Evolutionary conservation across 2,113 vertebrate genomes (phyloP), one percentile per base, ranked within the genome.

Genomic region (Corythaeola cristata): DNA sequence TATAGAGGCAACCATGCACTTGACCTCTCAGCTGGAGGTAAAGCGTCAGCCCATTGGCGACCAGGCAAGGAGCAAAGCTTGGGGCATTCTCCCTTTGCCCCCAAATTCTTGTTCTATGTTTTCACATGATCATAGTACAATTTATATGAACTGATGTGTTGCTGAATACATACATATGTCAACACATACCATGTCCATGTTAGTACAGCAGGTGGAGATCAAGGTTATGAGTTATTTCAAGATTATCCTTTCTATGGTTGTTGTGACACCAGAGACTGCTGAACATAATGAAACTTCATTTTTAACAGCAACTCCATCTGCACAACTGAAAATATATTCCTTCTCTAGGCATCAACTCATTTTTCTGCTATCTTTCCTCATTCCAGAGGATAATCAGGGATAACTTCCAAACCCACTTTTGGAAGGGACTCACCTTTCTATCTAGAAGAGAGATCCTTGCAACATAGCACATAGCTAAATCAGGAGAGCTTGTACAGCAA

Each of bases 1-100:
- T 73, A 45, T 19, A 44, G 23, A 63, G 63, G 24, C 5, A 4
- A 33, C 35, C 30, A 37, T 9, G 0, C 41, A 11, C 63, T 92
- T 84, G 88, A 97, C 93, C 89, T 95, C 79, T 75, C 62, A 53
- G 68, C 53, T 66, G 32, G 63, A 84, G 73, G 83, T 83, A 76
- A 90, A 90, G 60, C 20, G 26, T 15, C 39, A 24, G 76, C 56
- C 74, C 26, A 2, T 50, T 63, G 90, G 74, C 33, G 24, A 67
- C 9, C 14, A 52, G 35, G 41, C 67, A 77, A 50, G 23, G 52
- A 21, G 32, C 8, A 35, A 71, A 77, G 24, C 27, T 56, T 1
- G 0, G 35, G 41, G 9, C 47, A 53, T 5, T 18, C 44, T 81
- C 19, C 17, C 11, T 11, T 3, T 9, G 3, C n/a, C 21, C 32